Evolutionary conservation across 1,140 invertebrate genomes (phyloP), one percentile per base, ranked within the genome.

Genomic region (Neodiprion pinetum): DNA sequence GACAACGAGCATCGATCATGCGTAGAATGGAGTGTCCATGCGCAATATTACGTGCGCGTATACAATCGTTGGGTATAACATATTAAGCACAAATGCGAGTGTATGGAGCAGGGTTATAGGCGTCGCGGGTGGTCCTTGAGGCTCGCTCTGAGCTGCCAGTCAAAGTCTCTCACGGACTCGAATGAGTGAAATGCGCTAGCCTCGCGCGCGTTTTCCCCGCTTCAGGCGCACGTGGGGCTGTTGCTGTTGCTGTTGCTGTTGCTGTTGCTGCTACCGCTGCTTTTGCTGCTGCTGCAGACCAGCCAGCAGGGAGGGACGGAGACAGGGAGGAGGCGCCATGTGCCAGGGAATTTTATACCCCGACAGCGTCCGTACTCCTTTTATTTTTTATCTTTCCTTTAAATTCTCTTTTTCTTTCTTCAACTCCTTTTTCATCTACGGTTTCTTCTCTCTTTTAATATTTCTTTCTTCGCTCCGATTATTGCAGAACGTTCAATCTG

Each of bases 91-190:
- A 40, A 40, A 40, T 40, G 28, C 28, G 28, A 40, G 28, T 40
- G 28, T 40, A 21, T 65, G 61, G 17, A 3, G 17, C 61, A 65
- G 12, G 61, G 17, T 14, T 14, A 77, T 74, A 40, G 28, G 71
- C 81, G 72, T 80, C 79, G 80, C 81, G 81, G 80, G 81, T 77
- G 81, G 81, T 83, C 81, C 72, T 53, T 71, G 70, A 74, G 77
- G 71, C 73, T 76, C 53, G 53, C 53, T 17, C 53, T 61, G 61
- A 72, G 75, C 80, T 77, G 81, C 76, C 79, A 82, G 77, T 83
- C 80, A 82, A 83, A 81, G 81, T 79, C 79, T 76, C 74, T 72
- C 78, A 78, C 67, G 74, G 69, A 78, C 74, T 50, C 69, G 12
- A 74, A 61, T 17, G 53, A 75, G 74, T 78, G 53, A 61, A 61